Percentiles rank a stretch among this genome's conserved stretches.
phyloP scores from a whole-genome alignment of 64 coral and sea anemone genomes.

The Pachyseris speciosa region DNA sequence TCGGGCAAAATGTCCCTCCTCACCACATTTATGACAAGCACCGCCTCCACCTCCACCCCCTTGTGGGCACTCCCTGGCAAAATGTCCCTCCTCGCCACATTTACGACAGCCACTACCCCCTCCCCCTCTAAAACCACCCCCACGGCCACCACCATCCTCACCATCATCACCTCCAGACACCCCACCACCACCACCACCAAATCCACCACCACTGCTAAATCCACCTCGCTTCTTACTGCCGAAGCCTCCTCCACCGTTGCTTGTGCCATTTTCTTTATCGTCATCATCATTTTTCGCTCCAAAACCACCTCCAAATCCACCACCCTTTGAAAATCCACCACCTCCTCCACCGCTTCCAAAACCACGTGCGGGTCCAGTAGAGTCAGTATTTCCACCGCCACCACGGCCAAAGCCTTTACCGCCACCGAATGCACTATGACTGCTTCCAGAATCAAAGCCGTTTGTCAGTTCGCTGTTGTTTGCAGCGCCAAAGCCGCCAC shows the following conservation, averaged over 20 bases:
- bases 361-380: constrained; percentile 30
- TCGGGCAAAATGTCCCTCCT: constrained; percentile 36
- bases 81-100: constrained; percentile 55
- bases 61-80: constrained; percentile 45
- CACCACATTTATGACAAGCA: constrained; percentile 43
- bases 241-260: constrained; percentile 28
- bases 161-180: constrained; percentile 35
- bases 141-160: constrained; percentile 18
- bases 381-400: constrained; percentile 36
- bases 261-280: not conserved
- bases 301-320: constrained; percentile 20
- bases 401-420: constrained; percentile 49
- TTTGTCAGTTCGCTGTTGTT: constrained; percentile 19
- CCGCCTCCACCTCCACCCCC: constrained; percentile 43
- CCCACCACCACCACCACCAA: constrained; percentile 69
- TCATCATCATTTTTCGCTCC: not conserved
- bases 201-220: constrained; percentile 15
- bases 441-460: constrained; percentile 41
- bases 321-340: constrained; percentile 55
- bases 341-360: constrained; percentile 30
- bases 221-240: constrained; percentile 21
- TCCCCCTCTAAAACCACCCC: constrained; percentile 41
- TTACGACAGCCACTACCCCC: constrained; percentile 17
- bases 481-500: not conserved
- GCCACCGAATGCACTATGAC: constrained; percentile 43